A percentile compares a stretch with the other conserved stretches of the same genome.
Conservation (phyloP, 2,113 vertebrate species). For the Gymnobelideus leadbeateri region DNA sequence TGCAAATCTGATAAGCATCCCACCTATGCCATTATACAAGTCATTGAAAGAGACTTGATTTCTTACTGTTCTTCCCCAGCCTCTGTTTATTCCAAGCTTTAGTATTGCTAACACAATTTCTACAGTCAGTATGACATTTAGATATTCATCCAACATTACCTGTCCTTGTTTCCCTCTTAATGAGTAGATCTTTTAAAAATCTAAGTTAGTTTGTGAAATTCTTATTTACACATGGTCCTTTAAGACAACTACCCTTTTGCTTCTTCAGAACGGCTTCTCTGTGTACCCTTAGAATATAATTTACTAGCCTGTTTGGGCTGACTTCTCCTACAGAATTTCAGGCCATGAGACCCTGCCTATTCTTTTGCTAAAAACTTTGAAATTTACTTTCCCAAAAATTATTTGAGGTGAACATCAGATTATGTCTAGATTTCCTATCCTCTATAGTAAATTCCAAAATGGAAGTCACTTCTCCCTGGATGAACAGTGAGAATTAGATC, state of each 20-base stretch:
- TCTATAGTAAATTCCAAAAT: neutral
- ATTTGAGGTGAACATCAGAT: neutral
- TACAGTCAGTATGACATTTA: neutral
- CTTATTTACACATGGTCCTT: neutral
- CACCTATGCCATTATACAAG: neutral
- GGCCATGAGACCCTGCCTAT: neutral
- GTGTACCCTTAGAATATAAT: neutral
- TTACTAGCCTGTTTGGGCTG: neutral
- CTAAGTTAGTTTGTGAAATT: neutral
- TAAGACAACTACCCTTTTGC: neutral
- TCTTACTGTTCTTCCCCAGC: neutral
- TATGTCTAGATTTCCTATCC: neutral
- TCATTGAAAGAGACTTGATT: neutral
- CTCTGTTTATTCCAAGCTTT: neutral
- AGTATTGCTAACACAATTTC: no score
- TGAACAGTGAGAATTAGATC: neutral
- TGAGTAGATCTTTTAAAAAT: neutral
- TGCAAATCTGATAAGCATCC: neutral
- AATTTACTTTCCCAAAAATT: neutral
- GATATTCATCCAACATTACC: neutral
- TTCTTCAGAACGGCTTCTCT: neutral
- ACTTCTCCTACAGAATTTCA: neutral
- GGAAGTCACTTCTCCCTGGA: neutral
- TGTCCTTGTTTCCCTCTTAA: neutral
- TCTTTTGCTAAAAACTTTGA: neutral